phyloP scores from a whole-genome alignment of 2,888 invertebrate species.

The Pteria penguin region DNA sequence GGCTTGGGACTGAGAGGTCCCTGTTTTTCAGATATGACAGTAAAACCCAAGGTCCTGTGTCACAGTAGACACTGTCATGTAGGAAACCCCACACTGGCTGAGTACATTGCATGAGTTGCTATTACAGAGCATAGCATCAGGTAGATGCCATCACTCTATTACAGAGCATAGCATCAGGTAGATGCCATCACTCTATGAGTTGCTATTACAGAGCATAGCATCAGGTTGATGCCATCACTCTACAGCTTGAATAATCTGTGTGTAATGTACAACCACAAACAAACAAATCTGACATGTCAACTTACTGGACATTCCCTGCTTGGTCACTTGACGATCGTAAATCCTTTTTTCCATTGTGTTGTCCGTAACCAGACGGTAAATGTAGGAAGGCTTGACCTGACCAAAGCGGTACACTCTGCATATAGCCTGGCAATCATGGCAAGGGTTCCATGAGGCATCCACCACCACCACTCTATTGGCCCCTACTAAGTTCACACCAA shows the following conservation, averaged over 20 bases:
- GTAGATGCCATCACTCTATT: too few species aligned
- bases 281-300: not conserved
- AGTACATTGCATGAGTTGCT: too few species aligned
- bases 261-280: not conserved
- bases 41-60: too few species aligned
- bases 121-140: too few species aligned
- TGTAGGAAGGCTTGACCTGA: slow-evolving; percentile 95
- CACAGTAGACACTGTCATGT: too few species aligned
- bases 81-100: too few species aligned
- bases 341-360: slow-evolving; percentile 98
- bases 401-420: slow-evolving; percentile 97
- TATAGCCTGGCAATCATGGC: slow-evolving; percentile 94
- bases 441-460: slow-evolving; percentile 99
- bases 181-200: too few species aligned
- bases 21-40: too few species aligned
- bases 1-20: too few species aligned
- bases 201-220: too few species aligned
- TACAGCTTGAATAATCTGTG: not conserved
- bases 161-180: too few species aligned
- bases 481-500: slow-evolving; percentile 98
- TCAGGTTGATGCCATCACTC: too few species aligned
- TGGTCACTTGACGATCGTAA: slow-evolving; percentile 98
- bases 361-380: slow-evolving; percentile 97
- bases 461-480: slow-evolving; percentile 98
- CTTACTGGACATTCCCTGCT: slow-evolving; percentile 93